Evolutionary conservation across 2,797 vertebrate genomes (phyloP).

Genomic region (Galago senegalensis): DNA sequence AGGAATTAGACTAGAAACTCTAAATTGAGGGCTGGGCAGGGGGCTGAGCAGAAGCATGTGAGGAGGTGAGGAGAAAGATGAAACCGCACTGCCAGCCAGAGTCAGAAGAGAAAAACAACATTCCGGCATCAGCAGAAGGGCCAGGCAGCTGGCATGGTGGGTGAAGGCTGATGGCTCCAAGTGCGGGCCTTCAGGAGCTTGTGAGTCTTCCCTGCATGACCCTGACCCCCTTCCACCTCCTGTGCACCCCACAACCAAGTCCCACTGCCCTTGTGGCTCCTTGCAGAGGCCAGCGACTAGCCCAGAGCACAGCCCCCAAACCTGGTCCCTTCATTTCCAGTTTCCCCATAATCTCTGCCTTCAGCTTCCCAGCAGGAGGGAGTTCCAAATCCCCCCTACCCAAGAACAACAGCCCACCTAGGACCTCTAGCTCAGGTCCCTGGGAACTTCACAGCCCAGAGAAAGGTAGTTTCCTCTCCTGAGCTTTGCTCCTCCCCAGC

Average conservation of each 20-base stretch:
- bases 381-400: not conserved
- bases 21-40: conserved; percentile 1
- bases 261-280: not conserved
- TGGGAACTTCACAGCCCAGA: conserved; percentile 34
- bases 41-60: not conserved
- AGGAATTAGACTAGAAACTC: conserved; percentile 77
- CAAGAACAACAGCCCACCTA: not conserved
- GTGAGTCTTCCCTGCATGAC: not conserved
- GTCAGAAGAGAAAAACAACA: not conserved
- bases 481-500: conserved; percentile 7
- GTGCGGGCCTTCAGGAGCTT: not conserved
- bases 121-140: not conserved
- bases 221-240: not conserved
- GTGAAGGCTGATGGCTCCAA: not conserved
- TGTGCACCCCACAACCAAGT: not conserved
- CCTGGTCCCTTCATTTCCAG: rapidly evolving
- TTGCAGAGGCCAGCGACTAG: rapidly evolving
- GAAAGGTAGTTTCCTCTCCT: not conserved
- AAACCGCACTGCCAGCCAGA: not conserved
- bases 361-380: not conserved
- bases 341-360: not conserved
- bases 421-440: not conserved
- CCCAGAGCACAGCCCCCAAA: not conserved
- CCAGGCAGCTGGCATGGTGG: rapidly evolving
- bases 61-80: not conserved